Percentiles rank a stretch among this genome's conserved stretches.
Conservation (phyloP, 2,113 vertebrate genomes). For the Sapajus apella region DNA sequence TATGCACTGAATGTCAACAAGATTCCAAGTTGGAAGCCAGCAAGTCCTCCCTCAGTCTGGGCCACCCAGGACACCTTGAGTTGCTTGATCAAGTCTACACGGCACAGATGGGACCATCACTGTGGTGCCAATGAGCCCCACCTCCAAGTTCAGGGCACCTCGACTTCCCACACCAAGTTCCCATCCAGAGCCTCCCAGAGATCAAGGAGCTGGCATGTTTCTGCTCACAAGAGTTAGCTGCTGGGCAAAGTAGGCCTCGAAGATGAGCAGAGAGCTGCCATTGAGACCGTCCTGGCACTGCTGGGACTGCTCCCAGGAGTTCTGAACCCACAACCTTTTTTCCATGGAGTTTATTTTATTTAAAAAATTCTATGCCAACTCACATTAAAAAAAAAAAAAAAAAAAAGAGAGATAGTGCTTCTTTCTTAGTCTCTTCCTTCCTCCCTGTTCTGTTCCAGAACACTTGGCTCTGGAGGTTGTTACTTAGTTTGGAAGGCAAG, state of each 20-base stretch:
- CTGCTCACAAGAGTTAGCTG: fast-evolving
- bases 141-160: background rate
- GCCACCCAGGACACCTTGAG: fast-evolving
- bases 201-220: fast-evolving
- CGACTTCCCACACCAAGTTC: too few species aligned
- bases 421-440: background rate
- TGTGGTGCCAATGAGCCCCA: background rate
- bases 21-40: fast-evolving
- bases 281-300: fast-evolving
- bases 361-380: constrained; percentile 38
- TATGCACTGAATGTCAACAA: fast-evolving
- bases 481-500: constrained; percentile 78
- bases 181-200: background rate
- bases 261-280: fast-evolving
- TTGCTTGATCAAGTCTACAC: fast-evolving
- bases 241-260: too few species aligned
- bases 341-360: background rate
- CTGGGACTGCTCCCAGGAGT: background rate
- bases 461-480: constrained; percentile 64
- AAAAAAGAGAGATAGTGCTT: background rate
- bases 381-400: background rate
- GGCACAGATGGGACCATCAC: background rate
- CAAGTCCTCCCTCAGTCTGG: fast-evolving
- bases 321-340: background rate
- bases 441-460: background rate